Conservation (phyloP, 2,888 invertebrate genomes). For the Sarcophaga subvicina region DNA sequence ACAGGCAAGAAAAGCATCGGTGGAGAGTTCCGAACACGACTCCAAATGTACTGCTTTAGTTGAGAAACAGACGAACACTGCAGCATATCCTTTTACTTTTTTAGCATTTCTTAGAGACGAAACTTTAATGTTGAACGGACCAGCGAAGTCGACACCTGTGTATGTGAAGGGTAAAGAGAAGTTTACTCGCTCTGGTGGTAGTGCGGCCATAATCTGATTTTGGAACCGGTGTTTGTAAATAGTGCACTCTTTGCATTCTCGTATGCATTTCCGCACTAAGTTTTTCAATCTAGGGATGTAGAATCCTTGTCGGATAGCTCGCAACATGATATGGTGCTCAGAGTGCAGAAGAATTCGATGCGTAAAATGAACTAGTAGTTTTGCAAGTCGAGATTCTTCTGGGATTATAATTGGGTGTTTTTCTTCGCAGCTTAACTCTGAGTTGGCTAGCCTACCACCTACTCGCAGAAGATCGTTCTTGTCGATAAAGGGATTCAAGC, state of each 20-base stretch:
- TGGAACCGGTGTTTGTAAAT: slow-evolving; percentile 50
- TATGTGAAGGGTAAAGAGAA: slow-evolving; percentile 48
- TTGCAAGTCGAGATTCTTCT: too few relatives aligned
- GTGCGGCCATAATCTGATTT: slow-evolving; percentile 47
- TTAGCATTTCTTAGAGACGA: slow-evolving; percentile 1
- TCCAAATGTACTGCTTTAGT: slow-evolving; percentile 60
- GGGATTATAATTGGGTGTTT: slow-evolving; percentile 5
- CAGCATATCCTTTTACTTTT: slow-evolving; percentile 23
- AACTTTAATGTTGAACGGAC: slow-evolving; percentile 46
- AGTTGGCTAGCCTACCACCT: slow-evolving; percentile 1
- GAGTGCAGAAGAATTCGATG: slow-evolving; percentile 31
- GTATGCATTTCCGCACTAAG: slow-evolving; percentile 29
- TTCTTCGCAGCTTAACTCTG: slow-evolving; percentile 17
- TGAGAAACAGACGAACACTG: slow-evolving; percentile 52
- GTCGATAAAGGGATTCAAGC: slow-evolving; percentile 12
- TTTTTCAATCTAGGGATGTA: slow-evolving; percentile 35
- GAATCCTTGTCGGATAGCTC: background rate
- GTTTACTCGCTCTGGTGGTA: slow-evolving; percentile 52
- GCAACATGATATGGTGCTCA: background rate
- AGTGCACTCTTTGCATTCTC: slow-evolving; percentile 41
- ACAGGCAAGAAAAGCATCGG: slow-evolving; percentile 41
- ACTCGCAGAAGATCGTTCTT: background rate
- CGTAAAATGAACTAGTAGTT: background rate
- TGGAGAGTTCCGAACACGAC: slow-evolving; percentile 47
- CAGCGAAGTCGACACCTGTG: slow-evolving; percentile 58